Percentiles rank a stretch among this genome's conserved stretches.
These are phyloP conservation scores for Diplodus puntazzo DNA, from an alignment of 2,797 vertebrate species.

Conservation along the genomic window DNA sequence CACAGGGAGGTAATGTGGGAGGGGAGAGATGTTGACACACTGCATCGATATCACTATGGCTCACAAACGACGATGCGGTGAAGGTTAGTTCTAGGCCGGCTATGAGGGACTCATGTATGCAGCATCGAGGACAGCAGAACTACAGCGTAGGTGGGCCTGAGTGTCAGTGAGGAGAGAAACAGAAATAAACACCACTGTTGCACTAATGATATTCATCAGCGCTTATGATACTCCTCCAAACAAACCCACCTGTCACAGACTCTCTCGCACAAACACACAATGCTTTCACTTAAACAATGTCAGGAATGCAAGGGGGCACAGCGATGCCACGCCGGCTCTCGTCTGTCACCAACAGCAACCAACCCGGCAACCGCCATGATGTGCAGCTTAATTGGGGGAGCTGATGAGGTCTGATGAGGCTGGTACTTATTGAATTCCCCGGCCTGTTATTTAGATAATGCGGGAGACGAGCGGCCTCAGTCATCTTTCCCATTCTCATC, in stretches of 20 bases:
- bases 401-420: conserved; percentile 83
- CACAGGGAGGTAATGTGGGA: conserved; percentile 59
- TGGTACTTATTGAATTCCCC: conserved; percentile 82
- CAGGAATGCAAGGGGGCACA: conserved; percentile 41
- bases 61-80: conserved; percentile 34
- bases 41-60: conserved; percentile 62
- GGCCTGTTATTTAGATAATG: conserved; percentile 81
- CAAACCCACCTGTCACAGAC: conserved; percentile 14
- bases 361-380: conserved; percentile 70
- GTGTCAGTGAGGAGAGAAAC: neutral
- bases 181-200: conserved; percentile 7
- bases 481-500: conserved; percentile 70
- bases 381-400: conserved; percentile 76
- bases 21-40: conserved; percentile 66
- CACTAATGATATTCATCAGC: conserved; percentile 34
- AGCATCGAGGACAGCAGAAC: conserved; percentile 49
- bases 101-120: conserved; percentile 23
- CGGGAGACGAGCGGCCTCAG: conserved; percentile 67
- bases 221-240: conserved; percentile 23
- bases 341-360: conserved; percentile 78
- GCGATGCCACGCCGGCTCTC: conserved; percentile 41
- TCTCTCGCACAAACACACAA: conserved; percentile 3
- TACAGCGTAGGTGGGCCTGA: neutral
- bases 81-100: conserved; percentile 30
- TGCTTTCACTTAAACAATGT: conserved; percentile 31